Evolutionary conservation across 2,113 vertebrate species (phyloP).

Genomic region (Nerophis ophidion): DNA sequence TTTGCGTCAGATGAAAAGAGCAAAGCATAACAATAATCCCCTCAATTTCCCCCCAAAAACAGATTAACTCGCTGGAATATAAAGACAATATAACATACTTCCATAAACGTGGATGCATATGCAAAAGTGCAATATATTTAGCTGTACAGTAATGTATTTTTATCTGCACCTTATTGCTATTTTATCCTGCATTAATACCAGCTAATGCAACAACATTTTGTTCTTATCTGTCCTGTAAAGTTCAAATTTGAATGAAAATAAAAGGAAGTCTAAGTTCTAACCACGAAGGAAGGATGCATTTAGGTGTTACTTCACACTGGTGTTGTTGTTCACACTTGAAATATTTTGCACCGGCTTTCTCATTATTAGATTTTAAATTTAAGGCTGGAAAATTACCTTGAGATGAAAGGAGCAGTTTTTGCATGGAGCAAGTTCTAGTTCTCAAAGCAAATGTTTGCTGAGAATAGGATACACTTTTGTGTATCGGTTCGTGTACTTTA

Average conservation of each 20-base stretch:
- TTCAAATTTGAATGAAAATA: background rate
- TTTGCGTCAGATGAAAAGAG: too few species aligned
- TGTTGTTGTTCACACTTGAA: slow-evolving; percentile 52
- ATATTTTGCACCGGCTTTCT: slow-evolving; percentile 38
- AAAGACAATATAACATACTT: too few species aligned
- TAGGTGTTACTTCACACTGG: slow-evolving; percentile 32
- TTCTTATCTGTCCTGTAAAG: too few species aligned
- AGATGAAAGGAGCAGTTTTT: slow-evolving; percentile 53
- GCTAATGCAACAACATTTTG: too few species aligned
- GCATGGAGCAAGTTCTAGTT: slow-evolving; percentile 50
- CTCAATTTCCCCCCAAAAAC: too few species aligned
- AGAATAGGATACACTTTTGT: slow-evolving; percentile 34
- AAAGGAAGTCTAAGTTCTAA: slow-evolving; percentile 1
- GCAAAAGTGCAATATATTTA: too few species aligned
- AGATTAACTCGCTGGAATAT: too few species aligned
- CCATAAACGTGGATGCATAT: too few species aligned
- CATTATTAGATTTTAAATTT: slow-evolving; percentile 46
- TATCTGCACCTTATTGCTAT: too few species aligned
- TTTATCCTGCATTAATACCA: too few species aligned
- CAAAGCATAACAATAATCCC: too few species aligned
- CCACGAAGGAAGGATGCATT: slow-evolving; percentile 51
- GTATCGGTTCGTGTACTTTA: slow-evolving; percentile 18
- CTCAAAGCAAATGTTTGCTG: slow-evolving; percentile 37
- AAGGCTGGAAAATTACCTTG: slow-evolving; percentile 40
- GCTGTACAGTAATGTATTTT: too few species aligned